Base-by-base conservation (phyloP, 1,140 invertebrate species). In the Lucilia sericata region DNA sequence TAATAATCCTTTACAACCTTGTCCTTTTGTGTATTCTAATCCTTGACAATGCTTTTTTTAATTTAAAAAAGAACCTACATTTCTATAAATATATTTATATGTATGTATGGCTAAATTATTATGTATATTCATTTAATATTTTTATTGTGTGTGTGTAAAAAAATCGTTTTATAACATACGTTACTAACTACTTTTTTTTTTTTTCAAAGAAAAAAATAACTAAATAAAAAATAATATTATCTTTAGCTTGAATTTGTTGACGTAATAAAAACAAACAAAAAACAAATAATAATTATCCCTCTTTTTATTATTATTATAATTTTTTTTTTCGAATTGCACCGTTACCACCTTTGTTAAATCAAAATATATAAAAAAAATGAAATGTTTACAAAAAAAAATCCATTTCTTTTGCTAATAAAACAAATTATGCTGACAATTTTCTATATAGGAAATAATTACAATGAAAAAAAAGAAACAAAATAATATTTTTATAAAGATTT, bases 271-370 rank as follows among this genome's bases (percentile, higher is more conserved):
- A 60, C 30, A 78, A 78, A 17, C 42, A 51, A 21, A 30, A 42
- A 42, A 42, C 34, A 75, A 55, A 83, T 21, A 55, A 83, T 21
- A 30, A 30, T 80, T 65, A 80, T 19, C 30, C 25, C 34, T 84
- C 76, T 49, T 42, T 81, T 84, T 82, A 70, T 65, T 25, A 74
- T 25, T 21, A 25, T 12, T 30, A 2, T 49, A 74, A 74, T 84
- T 84, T 0, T 74, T 82, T 51, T 19, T 74, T 85, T 55, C 25
- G 30, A 42, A 88, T 88, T 88, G 87, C 87, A 90, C 88, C 87
- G 88, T 90, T 89, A 88, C 88, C 87, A 90, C 89, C 88, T 89
- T 90, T 85, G 85, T 88, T 86, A 85, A 65, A 85, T 84, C 74
- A 85, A 84, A 82, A 10, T 51, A n/a, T 49, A 83, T 17, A 34